Evolutionary conservation across 2,888 invertebrate species (phyloP), one percentile per base, ranked within the genome.

Genomic region (Andricus curvator): DNA sequence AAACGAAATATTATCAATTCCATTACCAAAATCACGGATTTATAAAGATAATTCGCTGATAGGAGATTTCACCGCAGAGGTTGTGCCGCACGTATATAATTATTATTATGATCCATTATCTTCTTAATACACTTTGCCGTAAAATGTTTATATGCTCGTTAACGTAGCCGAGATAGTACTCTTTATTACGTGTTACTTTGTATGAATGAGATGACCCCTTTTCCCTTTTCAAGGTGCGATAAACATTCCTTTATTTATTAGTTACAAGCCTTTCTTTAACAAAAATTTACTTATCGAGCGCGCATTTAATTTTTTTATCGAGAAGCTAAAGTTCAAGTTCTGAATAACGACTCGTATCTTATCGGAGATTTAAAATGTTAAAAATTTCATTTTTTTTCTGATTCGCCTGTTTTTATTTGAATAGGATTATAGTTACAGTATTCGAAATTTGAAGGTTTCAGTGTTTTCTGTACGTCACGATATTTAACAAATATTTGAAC

Each of bases 101-200:
- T 25, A 70, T 70, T 70, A 70, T 70, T 70, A 70, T 67, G 37
- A 13, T 20, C 29, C 29, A 29, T 70, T 74, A 74, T 56, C 33
- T 74, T 74, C 48, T 48, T 22, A 51, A 74, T n/a, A 56, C 56
- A n/a, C n/a, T 74, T 74, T 60, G 33, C 17, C n/a, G 15, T 70
- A 51, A 51, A 74, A 56, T 74, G 74, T 74, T 74, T 74, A 74
- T 74, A 74, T 56, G 33, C 56, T 37, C 74, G 33, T 74, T 74
- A 74, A 56, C 56, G 33, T 51, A 56, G 29, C 29, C 29, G 13
- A 74, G 29, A 74, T 56, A 56, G 56, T 74, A 48, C 17, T 48
- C 13, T 68, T 68, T 68, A 48, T 48, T 68, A 68, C 22, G 15
- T 68, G 44, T 68, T 15, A 44, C 25, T 68, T 68, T 48, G 44